Percentiles rank a stretch among this genome's conserved stretches.
These are phyloP conservation scores for Eilema sororculum DNA, from an alignment of 2,888 invertebrate species.

Conservation along the genomic window DNA sequence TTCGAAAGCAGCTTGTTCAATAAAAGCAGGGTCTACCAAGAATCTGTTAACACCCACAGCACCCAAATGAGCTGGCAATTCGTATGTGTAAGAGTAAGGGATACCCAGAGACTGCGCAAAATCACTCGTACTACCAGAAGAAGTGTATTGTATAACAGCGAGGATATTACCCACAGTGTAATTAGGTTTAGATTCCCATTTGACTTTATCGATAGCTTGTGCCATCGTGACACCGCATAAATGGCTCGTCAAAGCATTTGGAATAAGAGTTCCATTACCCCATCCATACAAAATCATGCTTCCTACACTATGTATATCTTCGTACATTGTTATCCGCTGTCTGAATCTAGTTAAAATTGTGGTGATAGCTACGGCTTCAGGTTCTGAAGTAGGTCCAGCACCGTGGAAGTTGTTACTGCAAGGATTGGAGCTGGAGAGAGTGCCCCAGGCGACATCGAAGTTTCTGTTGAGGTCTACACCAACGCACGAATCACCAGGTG, in stretches of 20 bases:
- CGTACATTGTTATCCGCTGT: constrained; percentile 87
- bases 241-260: constrained; percentile 77
- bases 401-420: constrained; percentile 90
- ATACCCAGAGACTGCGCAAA: constrained; percentile 84
- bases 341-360: constrained; percentile 83
- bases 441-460: constrained; percentile 90
- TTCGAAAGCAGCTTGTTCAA: constrained; percentile 86
- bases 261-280: constrained; percentile 77
- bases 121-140: constrained; percentile 88
- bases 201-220: constrained; percentile 78
- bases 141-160: constrained; percentile 4
- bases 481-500: constrained; percentile 73
- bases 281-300: constrained; percentile 84
- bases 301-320: constrained; percentile 93
- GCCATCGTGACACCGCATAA: constrained; percentile 74
- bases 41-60: constrained; percentile 71
- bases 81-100: constrained; percentile 87
- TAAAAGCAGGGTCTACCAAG: constrained; percentile 83
- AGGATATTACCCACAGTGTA: constrained; percentile 84
- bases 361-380: constrained; percentile 87
- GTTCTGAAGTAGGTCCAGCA: constrained; percentile 88
- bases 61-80: constrained; percentile 77
- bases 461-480: constrained; percentile 93
- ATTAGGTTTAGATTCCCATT: constrained; percentile 70
- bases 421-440: constrained; percentile 75